A percentile compares a stretch with the other conserved stretches of the same genome.
Conservation (phyloP, 1,140 invertebrate species). For the Papilio polyxenes region DNA sequence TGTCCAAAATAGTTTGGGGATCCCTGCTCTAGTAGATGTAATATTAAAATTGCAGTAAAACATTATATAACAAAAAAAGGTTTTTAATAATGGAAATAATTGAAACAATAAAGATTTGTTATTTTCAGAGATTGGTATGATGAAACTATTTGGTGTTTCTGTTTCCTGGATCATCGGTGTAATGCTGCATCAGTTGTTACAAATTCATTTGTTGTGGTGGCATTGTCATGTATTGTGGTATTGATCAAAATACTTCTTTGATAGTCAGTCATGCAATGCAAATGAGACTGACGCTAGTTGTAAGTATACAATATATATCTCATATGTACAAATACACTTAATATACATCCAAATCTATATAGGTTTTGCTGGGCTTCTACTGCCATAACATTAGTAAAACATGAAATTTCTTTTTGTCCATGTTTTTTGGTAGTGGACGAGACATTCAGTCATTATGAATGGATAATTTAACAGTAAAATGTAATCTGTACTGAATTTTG, state of each 20-base stretch:
- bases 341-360: not conserved
- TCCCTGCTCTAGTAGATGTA: no score
- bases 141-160: constrained; percentile 93
- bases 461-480: no score
- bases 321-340: not conserved
- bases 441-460: no score
- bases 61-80: not conserved
- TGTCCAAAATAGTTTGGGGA: no score
- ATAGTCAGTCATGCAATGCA: constrained; percentile 43
- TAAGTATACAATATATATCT: constrained; percentile 4
- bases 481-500: no score
- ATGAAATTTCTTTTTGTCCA: no score
- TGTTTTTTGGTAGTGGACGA: no score
- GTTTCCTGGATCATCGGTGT: constrained; percentile 94
- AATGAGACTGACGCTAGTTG: constrained; percentile 25
- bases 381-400: no score
- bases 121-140: constrained; percentile 88
- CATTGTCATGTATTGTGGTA: constrained; percentile 48
- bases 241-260: constrained; percentile 52
- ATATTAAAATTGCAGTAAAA: no score
- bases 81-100: not conserved
- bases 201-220: constrained; percentile 55
- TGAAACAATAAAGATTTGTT: not conserved
- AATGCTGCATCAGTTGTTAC: constrained; percentile 80
- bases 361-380: no score